Base-by-base conservation (phyloP, 2,888 invertebrate species). In the Neoitamus cyanurus region DNA sequence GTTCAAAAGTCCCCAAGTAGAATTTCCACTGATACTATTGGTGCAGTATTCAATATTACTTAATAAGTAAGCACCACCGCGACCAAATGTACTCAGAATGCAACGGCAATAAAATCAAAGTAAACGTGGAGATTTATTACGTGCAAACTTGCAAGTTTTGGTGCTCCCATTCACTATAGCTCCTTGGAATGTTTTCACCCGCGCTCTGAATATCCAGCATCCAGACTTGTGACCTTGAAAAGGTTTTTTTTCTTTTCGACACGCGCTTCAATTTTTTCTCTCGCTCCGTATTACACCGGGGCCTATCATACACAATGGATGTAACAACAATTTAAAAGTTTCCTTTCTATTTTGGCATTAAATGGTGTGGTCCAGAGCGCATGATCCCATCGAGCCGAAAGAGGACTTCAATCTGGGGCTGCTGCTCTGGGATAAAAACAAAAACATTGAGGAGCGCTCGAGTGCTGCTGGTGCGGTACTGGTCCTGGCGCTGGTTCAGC, bases 181-280 rank as follows among this genome's bases (percentile, higher is more conserved):
- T 58, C 20, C 58, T 58, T 25, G 58, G 25, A 20, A 58, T 58
- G 58, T 25, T 58, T 58, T 25, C 20, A 20, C 58, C 58, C 58
- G 58, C 58, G 7, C 58, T 58, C 58, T 7, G 20, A 58, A 58
- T 58, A 3, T 25, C 25, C 58, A 58, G 58, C 58, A 58, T 58
- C 58, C 58, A 20, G 58, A 58, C 58, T 58, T 58, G 58, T 58
- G 58, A 58, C 58, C 58, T 58, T 58, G 58, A 58, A 58, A 58
- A 58, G 25, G 11, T 20, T 58, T 58, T 58, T 58, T 9, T 15
- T 25, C 15, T 58, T 25, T 5, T 58, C 20, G n/a, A n/a, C 58
- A 58, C 58, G 58, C 58, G 58, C 58, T 25, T 20, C 20, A 20
- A 20, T 20, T 25, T 58, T 58, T 25, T 58, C 15, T 25, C 58